A percentile compares a stretch with the other conserved stretches of the same genome.
Evolutionary conservation across 2,113 vertebrate species (phyloP).

Genomic region (Albula goreensis): DNA sequence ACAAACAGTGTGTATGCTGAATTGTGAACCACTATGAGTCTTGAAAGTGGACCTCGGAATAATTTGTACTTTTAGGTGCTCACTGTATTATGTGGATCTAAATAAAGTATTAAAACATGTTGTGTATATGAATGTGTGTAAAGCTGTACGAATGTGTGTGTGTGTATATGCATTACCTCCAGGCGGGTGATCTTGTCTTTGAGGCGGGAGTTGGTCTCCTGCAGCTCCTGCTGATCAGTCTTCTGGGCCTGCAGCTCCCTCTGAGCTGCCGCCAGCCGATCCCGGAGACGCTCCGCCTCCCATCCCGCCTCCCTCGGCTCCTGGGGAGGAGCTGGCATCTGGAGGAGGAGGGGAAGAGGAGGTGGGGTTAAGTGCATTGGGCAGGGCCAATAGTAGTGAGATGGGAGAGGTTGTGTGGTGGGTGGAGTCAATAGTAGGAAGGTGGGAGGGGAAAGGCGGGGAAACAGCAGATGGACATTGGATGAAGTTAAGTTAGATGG

Average conservation of each 20-base stretch:
- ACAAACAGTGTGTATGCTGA: too few relatives aligned
- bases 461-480: background rate
- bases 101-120: too few relatives aligned
- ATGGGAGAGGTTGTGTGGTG: slow-evolving; percentile 42
- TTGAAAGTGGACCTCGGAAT: too few relatives aligned
- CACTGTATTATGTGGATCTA: too few relatives aligned
- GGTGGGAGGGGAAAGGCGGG: background rate
- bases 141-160: background rate
- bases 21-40: too few relatives aligned
- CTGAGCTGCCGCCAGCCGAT: slow-evolving; percentile 60
- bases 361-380: slow-evolving; percentile 53
- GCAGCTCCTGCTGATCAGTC: slow-evolving; percentile 43
- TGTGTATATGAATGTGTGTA: background rate
- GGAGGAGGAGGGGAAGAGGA: slow-evolving; percentile 21
- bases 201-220: slow-evolving; percentile 58
- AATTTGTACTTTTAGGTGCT: too few relatives aligned
- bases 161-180: slow-evolving; percentile 49
- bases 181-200: slow-evolving; percentile 62
- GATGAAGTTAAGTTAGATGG: background rate
- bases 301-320: slow-evolving; percentile 61
- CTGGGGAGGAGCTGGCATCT: slow-evolving; percentile 53
- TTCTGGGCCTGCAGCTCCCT: slow-evolving; percentile 48
- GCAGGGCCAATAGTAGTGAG: slow-evolving; percentile 42
- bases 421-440: background rate
- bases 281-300: slow-evolving; percentile 64